A percentile compares a stretch with the other conserved stretches of the same genome.
Conservation (phyloP, 2,797 vertebrate species). For the Bovichtus variegatus region DNA sequence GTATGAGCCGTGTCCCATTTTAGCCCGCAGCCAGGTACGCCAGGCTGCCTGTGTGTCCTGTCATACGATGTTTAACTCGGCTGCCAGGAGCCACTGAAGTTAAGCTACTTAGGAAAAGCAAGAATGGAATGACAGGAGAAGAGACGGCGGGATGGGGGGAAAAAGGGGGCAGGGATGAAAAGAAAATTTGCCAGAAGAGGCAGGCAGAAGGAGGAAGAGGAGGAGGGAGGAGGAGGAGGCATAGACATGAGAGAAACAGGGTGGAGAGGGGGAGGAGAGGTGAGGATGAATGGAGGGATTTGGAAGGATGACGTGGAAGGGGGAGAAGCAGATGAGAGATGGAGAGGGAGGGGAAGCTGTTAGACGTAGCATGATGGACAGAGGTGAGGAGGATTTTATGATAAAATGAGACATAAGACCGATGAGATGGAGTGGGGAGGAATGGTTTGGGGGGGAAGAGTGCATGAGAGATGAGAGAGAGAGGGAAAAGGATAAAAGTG, state of each 20-base stretch:
- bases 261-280: slow-evolving; percentile 37
- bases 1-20: not conserved
- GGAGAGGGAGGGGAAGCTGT: slow-evolving; percentile 23
- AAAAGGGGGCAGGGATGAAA: slow-evolving; percentile 56
- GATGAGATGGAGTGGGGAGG: slow-evolving; percentile 1
- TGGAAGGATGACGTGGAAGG: slow-evolving; percentile 29
- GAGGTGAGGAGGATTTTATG: not conserved
- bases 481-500: slow-evolving; percentile 4
- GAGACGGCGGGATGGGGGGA: slow-evolving; percentile 52
- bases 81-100: slow-evolving; percentile 64
- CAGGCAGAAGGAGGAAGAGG: not conserved
- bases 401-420: slow-evolving; percentile 22
- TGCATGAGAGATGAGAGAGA: not conserved
- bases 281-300: slow-evolving; percentile 56
- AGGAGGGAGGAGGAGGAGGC: slow-evolving; percentile 8
- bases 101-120: slow-evolving; percentile 72
- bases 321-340: slow-evolving; percentile 34
- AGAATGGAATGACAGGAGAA: slow-evolving; percentile 65
- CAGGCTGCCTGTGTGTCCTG: slow-evolving; percentile 49
- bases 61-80: slow-evolving; percentile 63
- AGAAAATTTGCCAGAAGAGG: slow-evolving; percentile 51
- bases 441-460: slow-evolving; percentile 11
- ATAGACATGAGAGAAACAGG: slow-evolving; percentile 21
- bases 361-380: slow-evolving; percentile 9
- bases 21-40: slow-evolving; percentile 52